Base-by-base conservation (phyloP, 2,113 vertebrate genomes). In the Anolis carolinensis region DNA sequence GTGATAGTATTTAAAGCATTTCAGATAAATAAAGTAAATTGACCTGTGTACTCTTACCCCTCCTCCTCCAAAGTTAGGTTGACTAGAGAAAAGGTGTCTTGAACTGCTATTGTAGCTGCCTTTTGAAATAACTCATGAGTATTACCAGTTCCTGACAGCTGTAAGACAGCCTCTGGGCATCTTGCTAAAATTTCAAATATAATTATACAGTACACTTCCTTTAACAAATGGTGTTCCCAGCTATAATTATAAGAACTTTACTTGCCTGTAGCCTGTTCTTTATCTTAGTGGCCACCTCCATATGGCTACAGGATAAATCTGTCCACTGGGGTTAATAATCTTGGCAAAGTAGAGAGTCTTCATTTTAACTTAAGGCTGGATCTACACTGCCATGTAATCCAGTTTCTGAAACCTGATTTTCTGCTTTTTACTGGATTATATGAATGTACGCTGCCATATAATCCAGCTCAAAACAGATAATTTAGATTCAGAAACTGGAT, bases 201-300 rank as follows among this genome's bases (percentile, higher is more conserved):
- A 97, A 96, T 97, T 97, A 96, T 95, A 95, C 95, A 97, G 93
- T 96, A 97, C 95, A 96, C 96, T 97, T 97, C 95, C 96, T 95
- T 95, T 95, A 96, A 95, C 96, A 96, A 96, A 95, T 95, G 96
- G 84, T 95, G 93, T 96, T 97, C 93, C 91, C 89, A 85, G 86
- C 95, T 96, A 92, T 95, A 96, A 97, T 97, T 97, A 95, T 91
- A 95, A 94, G 93, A 94, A 94, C 93, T 95, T 94, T 95, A 95
- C 95, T 96, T 94, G 94, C 95, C 93, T 95, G 84, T 93, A 94
- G 95, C 90, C 89, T 96, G 81, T 94, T 96, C 93, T 94, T 96
- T 96, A 94, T 96, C 94, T 93, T 95, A 75, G 87, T 94, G 1
- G 87, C 93, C 88, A 92, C 90, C 89, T 95, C 92, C 65, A 4